phyloP scores from a whole-genome alignment of 2,888 invertebrate species.

The Monopis laevigella region DNA sequence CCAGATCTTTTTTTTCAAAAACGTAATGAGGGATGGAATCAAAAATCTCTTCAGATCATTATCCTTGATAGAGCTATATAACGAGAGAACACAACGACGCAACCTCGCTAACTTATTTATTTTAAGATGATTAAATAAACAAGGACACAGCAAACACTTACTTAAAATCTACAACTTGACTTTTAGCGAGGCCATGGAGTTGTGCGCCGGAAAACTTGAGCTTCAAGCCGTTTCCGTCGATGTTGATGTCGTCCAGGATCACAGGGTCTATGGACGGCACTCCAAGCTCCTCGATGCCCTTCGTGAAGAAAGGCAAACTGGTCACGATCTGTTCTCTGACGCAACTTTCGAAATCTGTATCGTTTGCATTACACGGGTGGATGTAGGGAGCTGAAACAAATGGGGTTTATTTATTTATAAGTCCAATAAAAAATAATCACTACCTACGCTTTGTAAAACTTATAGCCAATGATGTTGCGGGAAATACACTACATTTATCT shows the following conservation, averaged over 20 bases:
- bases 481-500: no score
- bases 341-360: conserved; percentile 31
- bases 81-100: no score
- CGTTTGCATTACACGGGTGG: conserved; percentile 33
- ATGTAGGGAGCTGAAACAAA: conserved; percentile 47
- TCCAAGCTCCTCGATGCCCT: conserved; percentile 43
- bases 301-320: conserved; percentile 37
- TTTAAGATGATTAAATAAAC: no score
- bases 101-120: no score
- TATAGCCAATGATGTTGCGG: no score
- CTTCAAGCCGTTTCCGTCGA: conserved; percentile 45
- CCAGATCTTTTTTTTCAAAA: no score
- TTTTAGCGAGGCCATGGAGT: conserved; percentile 40
- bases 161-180: conserved; percentile 36
- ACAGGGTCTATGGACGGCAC: conserved; percentile 50
- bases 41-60: no score
- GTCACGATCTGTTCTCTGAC: conserved; percentile 36
- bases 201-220: conserved; percentile 36
- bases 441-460: no score
- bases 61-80: no score
- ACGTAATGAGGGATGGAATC: no score
- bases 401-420: background rate
- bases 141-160: no score
- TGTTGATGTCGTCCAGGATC: conserved; percentile 38
- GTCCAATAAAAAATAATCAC: no score